Conservation (phyloP, 2,888 invertebrate genomes). For the Drosophila atripex region DNA sequence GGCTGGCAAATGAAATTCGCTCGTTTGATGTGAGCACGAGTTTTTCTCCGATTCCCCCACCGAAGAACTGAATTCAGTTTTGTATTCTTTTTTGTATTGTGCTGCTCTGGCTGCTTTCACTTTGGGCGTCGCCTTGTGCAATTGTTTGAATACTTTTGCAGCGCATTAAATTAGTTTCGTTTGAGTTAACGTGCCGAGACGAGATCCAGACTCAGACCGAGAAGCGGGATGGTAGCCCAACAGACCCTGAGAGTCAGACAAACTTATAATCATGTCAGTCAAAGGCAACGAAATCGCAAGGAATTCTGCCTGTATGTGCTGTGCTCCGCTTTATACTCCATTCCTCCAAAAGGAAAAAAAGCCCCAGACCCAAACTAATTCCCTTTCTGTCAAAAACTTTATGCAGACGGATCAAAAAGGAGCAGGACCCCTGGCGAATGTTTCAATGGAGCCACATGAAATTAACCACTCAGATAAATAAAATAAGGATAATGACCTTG, state of each 20-base stretch:
- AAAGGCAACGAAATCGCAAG: constrained; percentile 65
- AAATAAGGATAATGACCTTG: constrained; percentile 13
- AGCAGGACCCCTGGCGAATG: constrained; percentile 24
- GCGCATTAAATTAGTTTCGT: constrained; percentile 81
- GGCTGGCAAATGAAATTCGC: constrained; percentile 76
- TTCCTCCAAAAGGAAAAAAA: neutral
- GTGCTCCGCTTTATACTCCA: constrained; percentile 7
- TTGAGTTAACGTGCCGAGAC: constrained; percentile 78
- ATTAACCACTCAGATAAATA: constrained; percentile 48
- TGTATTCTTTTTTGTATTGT: constrained; percentile 14
- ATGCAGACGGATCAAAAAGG: constrained; percentile 25
- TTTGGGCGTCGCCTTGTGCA: constrained; percentile 77
- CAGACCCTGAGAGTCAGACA: constrained; percentile 42
- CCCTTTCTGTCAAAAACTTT: constrained; percentile 36
- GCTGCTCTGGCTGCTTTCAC: constrained; percentile 53
- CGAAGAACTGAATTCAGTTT: constrained; percentile 33
- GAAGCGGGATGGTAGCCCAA: constrained; percentile 9
- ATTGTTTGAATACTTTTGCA: constrained; percentile 80
- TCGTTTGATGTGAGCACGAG: constrained; percentile 72
- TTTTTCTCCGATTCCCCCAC: constrained; percentile 21
- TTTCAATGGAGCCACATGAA: constrained; percentile 36
- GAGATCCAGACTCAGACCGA: constrained; percentile 38
- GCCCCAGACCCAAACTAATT: neutral
- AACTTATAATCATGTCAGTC: constrained; percentile 81
- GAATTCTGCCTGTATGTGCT: constrained; percentile 50